phyloP scores from a whole-genome alignment of 1,140 invertebrate genomes.

The Sminthurides bifidus region DNA sequence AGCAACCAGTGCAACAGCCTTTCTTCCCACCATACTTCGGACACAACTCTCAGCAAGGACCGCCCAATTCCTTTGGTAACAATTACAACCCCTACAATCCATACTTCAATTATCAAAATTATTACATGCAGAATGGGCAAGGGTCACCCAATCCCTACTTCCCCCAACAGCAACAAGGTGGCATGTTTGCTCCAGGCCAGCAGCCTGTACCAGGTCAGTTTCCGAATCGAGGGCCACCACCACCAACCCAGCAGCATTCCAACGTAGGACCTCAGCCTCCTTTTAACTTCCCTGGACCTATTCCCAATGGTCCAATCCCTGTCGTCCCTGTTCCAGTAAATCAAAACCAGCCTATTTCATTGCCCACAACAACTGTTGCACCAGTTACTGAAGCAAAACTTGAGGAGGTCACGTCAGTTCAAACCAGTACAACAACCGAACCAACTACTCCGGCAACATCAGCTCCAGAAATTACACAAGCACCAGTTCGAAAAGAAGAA shows the following conservation, averaged over 20 bases:
- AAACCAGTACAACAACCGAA: background rate
- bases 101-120: conserved; percentile 2
- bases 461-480: background rate
- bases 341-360: too few relatives aligned
- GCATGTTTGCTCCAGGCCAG: background rate
- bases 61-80: background rate
- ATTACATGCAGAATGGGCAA: background rate
- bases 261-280: background rate
- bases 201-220: background rate
- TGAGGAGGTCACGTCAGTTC: background rate
- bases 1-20: too few relatives aligned
- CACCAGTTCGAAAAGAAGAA: background rate
- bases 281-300: too few relatives aligned
- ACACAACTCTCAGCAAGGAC: background rate
- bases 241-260: background rate
- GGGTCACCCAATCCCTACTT: background rate
- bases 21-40: conserved; percentile 3
- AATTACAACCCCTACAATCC: conserved; percentile 1
- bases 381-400: background rate
- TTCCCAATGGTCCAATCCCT: too few relatives aligned
- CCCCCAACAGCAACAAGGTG: background rate
- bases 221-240: background rate
- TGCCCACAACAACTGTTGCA: too few relatives aligned
- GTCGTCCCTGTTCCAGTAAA: too few relatives aligned
- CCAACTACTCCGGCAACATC: background rate